Percentiles rank a stretch among this genome's conserved stretches.
Evolutionary conservation across 2,888 invertebrate species (phyloP).

Genomic region (Galerucella nymphaeae): DNA sequence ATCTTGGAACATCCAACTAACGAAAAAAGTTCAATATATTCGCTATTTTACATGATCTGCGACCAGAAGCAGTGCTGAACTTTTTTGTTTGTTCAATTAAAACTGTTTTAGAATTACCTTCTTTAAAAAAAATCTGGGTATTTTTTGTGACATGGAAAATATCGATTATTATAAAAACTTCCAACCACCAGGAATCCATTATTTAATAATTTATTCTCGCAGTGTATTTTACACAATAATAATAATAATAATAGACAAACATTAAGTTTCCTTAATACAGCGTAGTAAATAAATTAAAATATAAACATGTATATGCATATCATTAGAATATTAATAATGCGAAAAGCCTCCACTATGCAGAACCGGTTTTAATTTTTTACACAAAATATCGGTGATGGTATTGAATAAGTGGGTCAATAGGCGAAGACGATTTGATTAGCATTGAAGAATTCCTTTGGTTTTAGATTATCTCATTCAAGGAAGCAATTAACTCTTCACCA

Average conservation of each 20-base stretch:
- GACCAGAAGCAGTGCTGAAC: too few relatives aligned
- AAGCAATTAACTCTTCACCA: background rate
- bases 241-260: background rate
- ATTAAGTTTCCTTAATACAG: slow-evolving; percentile 1
- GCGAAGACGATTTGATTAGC: background rate
- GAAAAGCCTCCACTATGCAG: background rate
- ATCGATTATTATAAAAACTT: background rate
- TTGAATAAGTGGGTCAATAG: slow-evolving; percentile 2
- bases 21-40: too few relatives aligned
- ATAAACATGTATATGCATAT: slow-evolving; percentile 2
- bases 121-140: too few relatives aligned
- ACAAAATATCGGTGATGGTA: slow-evolving; percentile 4
- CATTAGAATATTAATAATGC: slow-evolving; percentile 9
- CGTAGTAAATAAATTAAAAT: background rate
- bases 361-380: slow-evolving; percentile 1
- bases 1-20: too few relatives aligned
- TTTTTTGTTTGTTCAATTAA: too few relatives aligned
- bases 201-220: background rate
- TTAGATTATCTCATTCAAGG: background rate
- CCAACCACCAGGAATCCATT: background rate
- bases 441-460: background rate
- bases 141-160: too few relatives aligned
- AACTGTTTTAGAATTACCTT: too few relatives aligned
- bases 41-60: too few relatives aligned
- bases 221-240: background rate